Evolutionary conservation across 1,140 invertebrate genomes (phyloP).

Genomic region (Eulimnadia texana): DNA sequence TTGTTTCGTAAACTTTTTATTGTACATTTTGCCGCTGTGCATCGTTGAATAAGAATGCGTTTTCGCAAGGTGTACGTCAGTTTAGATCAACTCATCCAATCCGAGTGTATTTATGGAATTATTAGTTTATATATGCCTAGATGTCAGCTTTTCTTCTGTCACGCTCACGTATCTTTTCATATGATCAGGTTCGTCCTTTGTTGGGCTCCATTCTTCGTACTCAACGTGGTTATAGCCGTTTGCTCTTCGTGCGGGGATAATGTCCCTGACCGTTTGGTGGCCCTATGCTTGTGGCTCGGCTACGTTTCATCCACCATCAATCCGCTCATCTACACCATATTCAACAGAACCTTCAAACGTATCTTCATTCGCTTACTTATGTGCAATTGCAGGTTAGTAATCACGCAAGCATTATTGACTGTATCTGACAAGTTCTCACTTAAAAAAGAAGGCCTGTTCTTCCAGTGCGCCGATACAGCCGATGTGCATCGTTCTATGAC

Average conservation of each 20-base stretch:
- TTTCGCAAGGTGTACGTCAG: too few species aligned
- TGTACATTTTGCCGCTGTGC: too few species aligned
- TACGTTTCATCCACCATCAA: constrained; percentile 27
- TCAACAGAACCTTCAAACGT: constrained; percentile 24
- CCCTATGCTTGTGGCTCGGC: constrained; percentile 24
- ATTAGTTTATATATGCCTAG: background rate
- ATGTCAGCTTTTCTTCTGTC: background rate
- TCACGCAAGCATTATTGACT: background rate
- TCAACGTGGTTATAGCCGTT: constrained; percentile 23
- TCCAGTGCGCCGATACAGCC: background rate
- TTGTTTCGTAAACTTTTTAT: too few species aligned
- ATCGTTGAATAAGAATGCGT: too few species aligned
- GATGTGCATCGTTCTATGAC: background rate
- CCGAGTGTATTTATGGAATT: background rate
- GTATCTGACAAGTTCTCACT: too few species aligned
- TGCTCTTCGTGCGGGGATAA: constrained; percentile 20
- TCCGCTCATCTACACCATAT: constrained; percentile 26
- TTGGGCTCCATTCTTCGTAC: constrained; percentile 25
- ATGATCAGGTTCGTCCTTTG: constrained; percentile 23
- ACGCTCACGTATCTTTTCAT: background rate
- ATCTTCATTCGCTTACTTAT: constrained; percentile 20
- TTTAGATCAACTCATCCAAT: background rate
- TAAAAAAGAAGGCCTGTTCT: background rate
- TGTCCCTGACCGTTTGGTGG: constrained; percentile 20
- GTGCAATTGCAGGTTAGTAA: constrained; percentile 9